Percentiles rank a stretch among this genome's conserved stretches.
These are phyloP conservation scores for Thera obeliscata DNA, from an alignment of 2,888 invertebrate species.

Conservation along the genomic window DNA sequence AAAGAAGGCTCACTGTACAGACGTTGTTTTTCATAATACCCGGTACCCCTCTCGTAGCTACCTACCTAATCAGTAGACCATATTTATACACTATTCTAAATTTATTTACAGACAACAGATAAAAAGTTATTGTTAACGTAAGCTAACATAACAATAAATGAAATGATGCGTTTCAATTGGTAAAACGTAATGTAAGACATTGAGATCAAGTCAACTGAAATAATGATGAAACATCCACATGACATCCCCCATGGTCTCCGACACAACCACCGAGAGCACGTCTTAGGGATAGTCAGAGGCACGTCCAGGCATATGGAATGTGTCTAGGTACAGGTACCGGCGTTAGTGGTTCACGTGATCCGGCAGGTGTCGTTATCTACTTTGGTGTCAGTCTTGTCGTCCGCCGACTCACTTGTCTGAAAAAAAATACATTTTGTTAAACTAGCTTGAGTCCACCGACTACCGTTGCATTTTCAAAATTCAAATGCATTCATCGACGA, in stretches of 20 bases:
- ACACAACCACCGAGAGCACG: no score
- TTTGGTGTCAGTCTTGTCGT: constrained; percentile 14
- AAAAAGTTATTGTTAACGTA: neutral
- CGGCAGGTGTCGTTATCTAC: constrained; percentile 24
- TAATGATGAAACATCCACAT: neutral
- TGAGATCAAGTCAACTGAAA: neutral
- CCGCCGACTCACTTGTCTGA: constrained; percentile 10
- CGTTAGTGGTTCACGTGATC: constrained; percentile 11
- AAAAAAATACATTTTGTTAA: neutral
- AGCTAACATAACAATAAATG: neutral
- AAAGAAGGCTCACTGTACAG: no score
- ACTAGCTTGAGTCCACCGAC: no score
- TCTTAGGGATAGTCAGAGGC: neutral
- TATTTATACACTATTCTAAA: no score
- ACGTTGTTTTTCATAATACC: no score
- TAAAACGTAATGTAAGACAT: neutral
- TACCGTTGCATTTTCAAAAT: no score
- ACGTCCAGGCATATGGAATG: neutral
- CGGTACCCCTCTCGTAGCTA: no score
- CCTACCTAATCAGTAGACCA: no score
- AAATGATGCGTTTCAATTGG: no score
- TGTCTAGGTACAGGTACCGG: no score
- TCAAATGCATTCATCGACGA: no score
- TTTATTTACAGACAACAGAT: neutral
- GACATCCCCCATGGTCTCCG: neutral